These are phyloP conservation scores for Myotis pilosus DNA, from an alignment of 2,797 vertebrate species.

Conservation along the genomic window DNA sequence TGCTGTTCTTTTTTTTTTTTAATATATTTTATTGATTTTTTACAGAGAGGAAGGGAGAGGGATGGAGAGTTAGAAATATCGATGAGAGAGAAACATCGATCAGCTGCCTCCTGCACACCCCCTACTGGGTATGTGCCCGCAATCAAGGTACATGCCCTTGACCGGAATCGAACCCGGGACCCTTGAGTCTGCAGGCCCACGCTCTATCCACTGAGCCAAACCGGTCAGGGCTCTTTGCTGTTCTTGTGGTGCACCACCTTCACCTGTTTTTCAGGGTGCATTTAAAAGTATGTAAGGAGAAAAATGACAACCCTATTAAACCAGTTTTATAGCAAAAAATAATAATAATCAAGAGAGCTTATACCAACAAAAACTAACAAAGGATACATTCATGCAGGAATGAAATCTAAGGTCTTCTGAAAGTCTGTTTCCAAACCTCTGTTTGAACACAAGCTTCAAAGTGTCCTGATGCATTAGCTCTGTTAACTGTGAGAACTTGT, in stretches of 20 bases:
- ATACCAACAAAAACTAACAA: not conserved
- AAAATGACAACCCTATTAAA: not conserved
- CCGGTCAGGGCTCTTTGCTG: not conserved
- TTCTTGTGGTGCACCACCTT: not conserved
- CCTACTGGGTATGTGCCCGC: too few species aligned
- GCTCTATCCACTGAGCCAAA: too few species aligned
- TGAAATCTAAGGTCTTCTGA: not conserved
- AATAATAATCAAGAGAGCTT: not conserved
- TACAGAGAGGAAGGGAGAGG: too few species aligned
- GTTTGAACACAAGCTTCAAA: not conserved
- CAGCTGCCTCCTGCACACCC: too few species aligned
- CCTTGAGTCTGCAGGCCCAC: too few species aligned
- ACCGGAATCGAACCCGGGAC: too few species aligned
- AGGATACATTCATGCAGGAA: not conserved
- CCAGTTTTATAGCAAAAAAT: not conserved
- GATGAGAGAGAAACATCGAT: too few species aligned
- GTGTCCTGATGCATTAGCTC: not conserved
- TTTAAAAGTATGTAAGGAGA: not conserved
- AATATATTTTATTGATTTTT: too few species aligned
- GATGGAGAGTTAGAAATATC: too few species aligned
- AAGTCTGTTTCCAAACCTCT: not conserved
- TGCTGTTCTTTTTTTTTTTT: not conserved
- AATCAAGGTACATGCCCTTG: too few species aligned
- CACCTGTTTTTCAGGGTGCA: not conserved
- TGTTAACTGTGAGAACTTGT: not conserved